Evolutionary conservation across 1,140 invertebrate species (phyloP).

Genomic region (Trachymyrmex cornetzi): DNA sequence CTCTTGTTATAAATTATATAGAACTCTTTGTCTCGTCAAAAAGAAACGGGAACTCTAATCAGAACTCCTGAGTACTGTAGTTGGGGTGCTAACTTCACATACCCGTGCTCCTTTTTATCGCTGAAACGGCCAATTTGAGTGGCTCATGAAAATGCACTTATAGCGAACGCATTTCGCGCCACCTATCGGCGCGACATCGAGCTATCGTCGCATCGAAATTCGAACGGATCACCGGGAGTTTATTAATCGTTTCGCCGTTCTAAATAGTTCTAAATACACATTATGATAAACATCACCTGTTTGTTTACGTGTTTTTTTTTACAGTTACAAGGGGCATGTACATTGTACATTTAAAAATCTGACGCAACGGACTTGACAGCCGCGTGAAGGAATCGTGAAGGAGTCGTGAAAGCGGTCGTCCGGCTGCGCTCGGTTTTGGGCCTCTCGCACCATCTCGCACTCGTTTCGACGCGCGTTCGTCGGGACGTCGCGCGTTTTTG

Average conservation of each 20-base stretch:
- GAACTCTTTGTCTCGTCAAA: too few species aligned
- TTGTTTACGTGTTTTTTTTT: slow-evolving; percentile 71
- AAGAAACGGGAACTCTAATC: too few species aligned
- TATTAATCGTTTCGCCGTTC: slow-evolving; percentile 22
- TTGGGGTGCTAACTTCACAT: too few species aligned
- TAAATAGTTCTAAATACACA: too few species aligned
- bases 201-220: background rate
- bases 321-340: slow-evolving; percentile 67
- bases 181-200: background rate
- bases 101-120: too few species aligned
- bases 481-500: background rate
- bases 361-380: slow-evolving; percentile 68
- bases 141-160: background rate
- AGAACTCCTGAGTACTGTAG: too few species aligned
- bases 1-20: too few species aligned
- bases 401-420: background rate
- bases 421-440: background rate
- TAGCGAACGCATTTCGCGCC: background rate
- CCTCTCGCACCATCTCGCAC: too few species aligned
- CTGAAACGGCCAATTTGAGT: too few species aligned
- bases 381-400: too few species aligned
- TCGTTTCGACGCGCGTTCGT: background rate
- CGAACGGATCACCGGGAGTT: background rate
- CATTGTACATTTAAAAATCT: slow-evolving; percentile 76
- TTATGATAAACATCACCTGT: slow-evolving; percentile 51